Conservation (phyloP, 2,888 invertebrate genomes). For the Spicauda simplicius region DNA sequence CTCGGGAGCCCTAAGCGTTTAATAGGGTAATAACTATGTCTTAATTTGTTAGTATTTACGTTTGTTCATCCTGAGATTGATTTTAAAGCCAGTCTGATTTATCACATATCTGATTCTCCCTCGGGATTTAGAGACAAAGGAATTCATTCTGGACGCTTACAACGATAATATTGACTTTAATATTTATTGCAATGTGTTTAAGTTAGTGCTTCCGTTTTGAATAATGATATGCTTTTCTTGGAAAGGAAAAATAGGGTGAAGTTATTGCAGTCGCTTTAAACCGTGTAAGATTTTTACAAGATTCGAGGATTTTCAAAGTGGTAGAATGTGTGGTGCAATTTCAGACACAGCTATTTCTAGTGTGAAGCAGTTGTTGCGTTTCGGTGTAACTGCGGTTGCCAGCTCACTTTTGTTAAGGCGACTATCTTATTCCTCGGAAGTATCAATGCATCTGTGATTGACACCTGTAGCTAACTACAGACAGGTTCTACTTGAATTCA, state of each 20-base stretch:
- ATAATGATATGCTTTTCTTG: slow-evolving; percentile 5
- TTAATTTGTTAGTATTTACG: slow-evolving; percentile 49
- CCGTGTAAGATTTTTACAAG: no score
- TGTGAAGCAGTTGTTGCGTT: no score
- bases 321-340: no score
- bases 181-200: slow-evolving; percentile 20
- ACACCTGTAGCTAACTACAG: no score
- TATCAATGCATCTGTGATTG: no score
- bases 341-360: no score
- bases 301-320: no score
- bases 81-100: slow-evolving; percentile 56
- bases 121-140: slow-evolving; percentile 50
- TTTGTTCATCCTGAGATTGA: slow-evolving; percentile 54
- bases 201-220: slow-evolving; percentile 22
- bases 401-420: no score
- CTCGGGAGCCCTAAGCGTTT: slow-evolving; percentile 44
- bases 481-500: no score
- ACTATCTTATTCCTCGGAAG: no score
- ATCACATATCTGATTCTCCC: slow-evolving; percentile 45
- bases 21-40: slow-evolving; percentile 49
- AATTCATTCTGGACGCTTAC: slow-evolving; percentile 25
- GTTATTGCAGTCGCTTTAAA: no score
- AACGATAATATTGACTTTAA: slow-evolving; percentile 22
- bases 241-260: background rate
- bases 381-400: no score